A percentile compares a stretch with the other conserved stretches of the same genome.
Conservation (phyloP, 1,140 invertebrate species). For the Eumaeus atala region DNA sequence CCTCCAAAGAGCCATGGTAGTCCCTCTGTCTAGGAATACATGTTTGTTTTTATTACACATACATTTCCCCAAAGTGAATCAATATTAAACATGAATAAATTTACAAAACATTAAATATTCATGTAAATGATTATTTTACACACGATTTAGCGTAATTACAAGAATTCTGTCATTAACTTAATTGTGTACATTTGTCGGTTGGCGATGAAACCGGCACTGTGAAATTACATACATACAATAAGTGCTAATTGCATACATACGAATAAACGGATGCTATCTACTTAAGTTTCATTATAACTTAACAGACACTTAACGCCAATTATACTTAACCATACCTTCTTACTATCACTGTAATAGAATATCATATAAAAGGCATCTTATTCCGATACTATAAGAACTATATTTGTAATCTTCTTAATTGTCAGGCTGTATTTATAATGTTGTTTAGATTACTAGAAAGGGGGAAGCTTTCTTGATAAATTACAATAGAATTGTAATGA, state of each 20-base stretch:
- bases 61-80: too few relatives aligned
- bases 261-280: slow-evolving; percentile 59
- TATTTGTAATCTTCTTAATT: slow-evolving; percentile 1
- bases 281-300: slow-evolving; percentile 65
- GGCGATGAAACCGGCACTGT: slow-evolving; percentile 37
- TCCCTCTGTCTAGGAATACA: too few relatives aligned
- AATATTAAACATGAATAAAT: neutral
- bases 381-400: slow-evolving; percentile 22
- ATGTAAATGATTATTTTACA: slow-evolving; percentile 22
- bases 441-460: slow-evolving; percentile 44
- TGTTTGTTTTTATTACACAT: too few relatives aligned
- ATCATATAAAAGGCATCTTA: slow-evolving; percentile 20
- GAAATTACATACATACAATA: slow-evolving; percentile 52
- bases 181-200: slow-evolving; percentile 36
- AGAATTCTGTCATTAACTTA: slow-evolving; percentile 39
- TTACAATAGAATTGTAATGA: slow-evolving; percentile 69
- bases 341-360: neutral
- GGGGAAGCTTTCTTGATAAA: slow-evolving; percentile 65
- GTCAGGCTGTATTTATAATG: slow-evolving; percentile 17
- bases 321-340: slow-evolving; percentile 33
- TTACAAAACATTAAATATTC: slow-evolving; percentile 12
- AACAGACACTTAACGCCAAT: slow-evolving; percentile 69
- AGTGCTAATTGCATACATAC: slow-evolving; percentile 51
- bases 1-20: too few relatives aligned
- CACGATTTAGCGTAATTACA: slow-evolving; percentile 34